These are phyloP conservation scores for Drosophila kepulauana DNA, from an alignment of 1,140 invertebrate genomes.

Conservation along the genomic window DNA sequence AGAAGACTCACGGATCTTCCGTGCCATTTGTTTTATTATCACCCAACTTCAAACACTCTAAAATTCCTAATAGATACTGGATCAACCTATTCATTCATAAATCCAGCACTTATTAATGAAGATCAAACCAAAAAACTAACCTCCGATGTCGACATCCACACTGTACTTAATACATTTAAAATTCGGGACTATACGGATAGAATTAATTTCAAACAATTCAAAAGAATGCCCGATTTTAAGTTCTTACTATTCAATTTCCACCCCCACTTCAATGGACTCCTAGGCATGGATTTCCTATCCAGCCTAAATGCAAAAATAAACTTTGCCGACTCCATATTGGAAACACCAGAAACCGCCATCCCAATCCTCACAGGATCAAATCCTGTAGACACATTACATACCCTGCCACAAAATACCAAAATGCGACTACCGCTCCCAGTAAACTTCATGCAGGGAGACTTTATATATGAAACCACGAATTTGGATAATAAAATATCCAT, in stretches of 20 bases:
- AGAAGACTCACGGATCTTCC: slow-evolving; percentile 37
- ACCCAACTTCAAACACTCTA: slow-evolving; percentile 30
- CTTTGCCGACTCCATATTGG: slow-evolving; percentile 17
- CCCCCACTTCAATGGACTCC: slow-evolving; percentile 33
- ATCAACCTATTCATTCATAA: slow-evolving; percentile 29
- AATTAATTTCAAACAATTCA: slow-evolving; percentile 30
- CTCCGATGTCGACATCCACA: slow-evolving; percentile 35
- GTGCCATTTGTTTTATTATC: slow-evolving; percentile 35
- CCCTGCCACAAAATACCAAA: slow-evolving; percentile 26
- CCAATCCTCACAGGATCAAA: slow-evolving; percentile 39
- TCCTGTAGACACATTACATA: slow-evolving; percentile 39
- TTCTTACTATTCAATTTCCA: slow-evolving; percentile 36
- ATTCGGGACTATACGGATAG: slow-evolving; percentile 36
- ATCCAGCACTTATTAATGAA: slow-evolving; percentile 30
- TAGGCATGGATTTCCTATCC: slow-evolving; percentile 33
- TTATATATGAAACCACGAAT: slow-evolving; percentile 31
- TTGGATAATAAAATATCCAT: slow-evolving; percentile 37
- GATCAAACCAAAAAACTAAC: slow-evolving; percentile 27
- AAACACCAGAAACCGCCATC: slow-evolving; percentile 38
- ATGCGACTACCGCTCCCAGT: slow-evolving; percentile 26
- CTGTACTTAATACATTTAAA: slow-evolving; percentile 32
- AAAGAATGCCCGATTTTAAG: slow-evolving; percentile 28
- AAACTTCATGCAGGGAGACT: slow-evolving; percentile 34
- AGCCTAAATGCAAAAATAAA: slow-evolving; percentile 41
- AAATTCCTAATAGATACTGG: slow-evolving; percentile 30